A percentile compares a stretch with the other conserved stretches of the same genome.
These are phyloP conservation scores for Sylvilagus floridanus DNA, from an alignment of 2,797 vertebrate genomes.

Conservation along the genomic window DNA sequence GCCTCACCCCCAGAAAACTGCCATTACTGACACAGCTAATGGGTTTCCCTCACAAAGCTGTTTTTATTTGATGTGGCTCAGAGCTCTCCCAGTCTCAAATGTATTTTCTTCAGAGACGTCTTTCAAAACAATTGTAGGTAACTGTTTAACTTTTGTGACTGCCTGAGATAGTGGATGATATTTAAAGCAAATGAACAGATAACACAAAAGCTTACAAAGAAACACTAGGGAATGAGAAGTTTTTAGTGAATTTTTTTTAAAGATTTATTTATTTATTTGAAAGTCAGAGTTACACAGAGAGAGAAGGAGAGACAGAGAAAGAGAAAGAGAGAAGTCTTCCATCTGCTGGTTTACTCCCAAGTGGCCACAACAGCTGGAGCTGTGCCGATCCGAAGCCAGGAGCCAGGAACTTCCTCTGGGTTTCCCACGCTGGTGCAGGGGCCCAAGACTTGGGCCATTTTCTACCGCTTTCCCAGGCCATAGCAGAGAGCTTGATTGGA, in stretches of 20 bases:
- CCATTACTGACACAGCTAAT: neutral
- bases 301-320: no score
- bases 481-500: no score
- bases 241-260: neutral
- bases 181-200: neutral
- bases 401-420: no score
- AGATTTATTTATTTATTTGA: no score
- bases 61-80: neutral
- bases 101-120: neutral
- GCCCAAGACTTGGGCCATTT: no score
- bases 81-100: neutral
- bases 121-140: neutral
- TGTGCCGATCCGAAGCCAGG: no score
- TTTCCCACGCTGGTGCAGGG: no score
- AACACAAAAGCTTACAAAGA: slow-evolving; percentile 42
- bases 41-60: neutral
- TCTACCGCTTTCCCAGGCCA: no score
- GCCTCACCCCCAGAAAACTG: neutral
- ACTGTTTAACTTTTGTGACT: neutral
- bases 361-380: no score
- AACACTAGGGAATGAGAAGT: neutral
- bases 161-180: neutral
- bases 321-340: no score
- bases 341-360: no score
- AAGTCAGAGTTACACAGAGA: no score